Evolutionary conservation across 2,113 vertebrate genomes (phyloP).

Genomic region (Nibea coibor): DNA sequence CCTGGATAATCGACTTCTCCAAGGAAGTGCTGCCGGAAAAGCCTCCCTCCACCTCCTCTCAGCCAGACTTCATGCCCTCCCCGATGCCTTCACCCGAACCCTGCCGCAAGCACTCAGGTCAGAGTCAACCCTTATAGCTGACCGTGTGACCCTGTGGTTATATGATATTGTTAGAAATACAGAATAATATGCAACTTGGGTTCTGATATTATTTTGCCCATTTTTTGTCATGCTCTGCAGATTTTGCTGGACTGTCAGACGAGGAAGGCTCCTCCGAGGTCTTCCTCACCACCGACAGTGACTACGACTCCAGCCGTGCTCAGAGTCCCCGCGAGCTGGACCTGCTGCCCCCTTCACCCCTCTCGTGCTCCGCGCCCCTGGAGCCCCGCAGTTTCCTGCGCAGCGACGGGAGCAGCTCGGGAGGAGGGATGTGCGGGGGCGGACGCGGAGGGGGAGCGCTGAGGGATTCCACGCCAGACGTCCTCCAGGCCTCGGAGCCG

Average conservation of each 20-base stretch:
- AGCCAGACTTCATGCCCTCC: conserved; percentile 88
- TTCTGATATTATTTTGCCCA: background rate
- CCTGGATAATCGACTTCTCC: conserved; percentile 86
- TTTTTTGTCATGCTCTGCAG: conserved; percentile 60
- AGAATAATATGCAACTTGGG: background rate
- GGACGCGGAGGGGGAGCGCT: conserved; percentile 60
- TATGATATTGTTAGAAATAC: too few species aligned
- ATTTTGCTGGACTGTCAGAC: conserved; percentile 86
- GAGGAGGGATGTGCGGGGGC: conserved; percentile 52
- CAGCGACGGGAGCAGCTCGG: conserved; percentile 70
- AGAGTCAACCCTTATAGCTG: conserved; percentile 19
- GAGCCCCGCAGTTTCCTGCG: conserved; percentile 68
- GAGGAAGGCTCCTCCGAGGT: conserved; percentile 92
- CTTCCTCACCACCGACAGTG: conserved; percentile 91
- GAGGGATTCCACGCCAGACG: conserved; percentile 86
- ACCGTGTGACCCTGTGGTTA: background rate
- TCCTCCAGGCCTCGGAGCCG: conserved; percentile 86
- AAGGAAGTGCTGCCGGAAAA: conserved; percentile 79
- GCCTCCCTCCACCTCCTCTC: conserved; percentile 84
- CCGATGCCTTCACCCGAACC: conserved; percentile 87
- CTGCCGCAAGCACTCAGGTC: conserved; percentile 86
- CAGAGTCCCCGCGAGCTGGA: conserved; percentile 91
- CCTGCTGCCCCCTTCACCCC: conserved; percentile 84
- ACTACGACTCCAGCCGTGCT: conserved; percentile 90
- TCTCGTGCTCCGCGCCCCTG: conserved; percentile 70